Percentiles rank a stretch among this genome's conserved stretches.
These are phyloP conservation scores for Callospermophilus lateralis DNA, from an alignment of 2,113 vertebrate species.

Conservation along the genomic window DNA sequence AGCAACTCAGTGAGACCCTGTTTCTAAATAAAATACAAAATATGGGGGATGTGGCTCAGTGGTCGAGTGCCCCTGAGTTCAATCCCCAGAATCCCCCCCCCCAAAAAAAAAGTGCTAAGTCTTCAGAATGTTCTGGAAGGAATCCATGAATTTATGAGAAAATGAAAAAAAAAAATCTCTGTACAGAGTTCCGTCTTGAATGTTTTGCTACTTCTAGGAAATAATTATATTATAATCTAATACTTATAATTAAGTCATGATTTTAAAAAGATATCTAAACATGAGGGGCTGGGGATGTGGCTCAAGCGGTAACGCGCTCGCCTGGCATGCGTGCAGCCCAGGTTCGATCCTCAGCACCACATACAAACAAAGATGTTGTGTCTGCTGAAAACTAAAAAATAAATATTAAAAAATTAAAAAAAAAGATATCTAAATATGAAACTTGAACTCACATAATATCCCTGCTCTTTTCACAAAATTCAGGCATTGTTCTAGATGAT, in stretches of 20 bases:
- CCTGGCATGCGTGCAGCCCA: too few species aligned
- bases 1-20: too few species aligned
- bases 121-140: slow-evolving; percentile 47
- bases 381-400: too few species aligned
- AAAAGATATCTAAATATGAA: slow-evolving; percentile 30
- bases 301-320: too few species aligned
- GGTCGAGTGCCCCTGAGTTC: too few species aligned
- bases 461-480: background rate
- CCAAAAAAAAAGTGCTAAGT: background rate
- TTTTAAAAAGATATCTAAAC: background rate
- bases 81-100: too few species aligned
- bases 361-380: too few species aligned
- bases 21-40: too few species aligned
- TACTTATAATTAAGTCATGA: background rate
- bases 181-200: background rate
- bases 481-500: background rate
- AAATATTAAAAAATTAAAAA: too few species aligned
- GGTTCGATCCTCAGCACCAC: too few species aligned
- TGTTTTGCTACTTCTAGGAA: background rate
- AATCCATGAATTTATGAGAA: background rate
- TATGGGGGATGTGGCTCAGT: too few species aligned
- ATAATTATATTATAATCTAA: background rate
- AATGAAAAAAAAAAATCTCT: background rate
- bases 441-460: background rate
- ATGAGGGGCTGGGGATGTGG: too few species aligned